phyloP scores from a whole-genome alignment of 1,140 invertebrate genomes.

The Orchestia grillus region DNA sequence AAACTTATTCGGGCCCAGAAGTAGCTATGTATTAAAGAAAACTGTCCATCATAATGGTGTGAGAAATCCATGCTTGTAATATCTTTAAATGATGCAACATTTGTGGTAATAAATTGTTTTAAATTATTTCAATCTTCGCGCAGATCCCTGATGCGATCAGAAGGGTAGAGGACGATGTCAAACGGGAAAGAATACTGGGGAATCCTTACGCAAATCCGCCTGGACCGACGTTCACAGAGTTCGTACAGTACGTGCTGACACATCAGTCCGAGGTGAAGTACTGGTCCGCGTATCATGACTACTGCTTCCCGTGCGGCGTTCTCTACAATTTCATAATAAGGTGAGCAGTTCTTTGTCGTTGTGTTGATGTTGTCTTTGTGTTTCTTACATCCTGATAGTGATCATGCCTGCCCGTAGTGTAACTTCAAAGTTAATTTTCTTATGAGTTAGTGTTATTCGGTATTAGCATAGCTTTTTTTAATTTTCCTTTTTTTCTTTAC shows the following conservation, averaged over 20 bases:
- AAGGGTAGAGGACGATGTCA: neutral
- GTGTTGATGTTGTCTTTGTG: neutral
- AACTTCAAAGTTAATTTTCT: no score
- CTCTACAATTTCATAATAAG: constrained; percentile 39
- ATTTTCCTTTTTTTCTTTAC: no score
- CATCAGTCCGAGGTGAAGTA: neutral
- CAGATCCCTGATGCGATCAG: neutral
- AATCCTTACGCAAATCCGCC: constrained; percentile 28
- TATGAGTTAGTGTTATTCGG: no score
- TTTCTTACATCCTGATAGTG: neutral
- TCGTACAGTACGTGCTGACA: constrained; percentile 32
- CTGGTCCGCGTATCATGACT: neutral
- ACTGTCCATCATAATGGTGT: no score
- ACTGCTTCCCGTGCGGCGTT: neutral
- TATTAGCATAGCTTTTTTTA: no score
- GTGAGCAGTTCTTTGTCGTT: neutral
- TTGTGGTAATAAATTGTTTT: no score
- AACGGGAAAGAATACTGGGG: neutral
- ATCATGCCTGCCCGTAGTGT: no score
- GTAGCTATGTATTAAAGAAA: no score
- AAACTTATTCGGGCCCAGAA: no score
- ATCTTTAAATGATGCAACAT: no score
- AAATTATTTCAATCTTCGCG: neutral
- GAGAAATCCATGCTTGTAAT: no score
- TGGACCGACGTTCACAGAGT: constrained; percentile 46